A percentile compares a stretch with the other conserved stretches of the same genome.
phyloP scores from a whole-genome alignment of 2,888 invertebrate genomes.

The Caenorhabditis zanzibari region DNA sequence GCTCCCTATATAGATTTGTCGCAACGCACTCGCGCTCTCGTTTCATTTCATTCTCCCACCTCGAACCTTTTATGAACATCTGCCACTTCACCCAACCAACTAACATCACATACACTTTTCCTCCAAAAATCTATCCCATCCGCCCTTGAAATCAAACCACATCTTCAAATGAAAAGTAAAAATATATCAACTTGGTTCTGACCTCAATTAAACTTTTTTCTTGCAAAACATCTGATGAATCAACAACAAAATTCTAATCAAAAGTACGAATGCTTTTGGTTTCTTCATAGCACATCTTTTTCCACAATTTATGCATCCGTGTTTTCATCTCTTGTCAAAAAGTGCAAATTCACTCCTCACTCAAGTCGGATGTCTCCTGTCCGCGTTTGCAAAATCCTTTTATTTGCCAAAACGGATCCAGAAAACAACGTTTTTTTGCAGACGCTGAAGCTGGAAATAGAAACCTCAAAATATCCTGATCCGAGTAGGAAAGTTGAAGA shows the following conservation, averaged over 20 bases:
- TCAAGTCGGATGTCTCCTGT: constrained; percentile 9
- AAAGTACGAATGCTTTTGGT: constrained; percentile 25
- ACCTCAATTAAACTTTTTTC: neutral
- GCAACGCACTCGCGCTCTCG: constrained; percentile 33
- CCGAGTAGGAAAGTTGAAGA: too few species aligned
- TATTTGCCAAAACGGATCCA: neutral
- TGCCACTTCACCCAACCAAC: constrained; percentile 43
- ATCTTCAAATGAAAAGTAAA: neutral
- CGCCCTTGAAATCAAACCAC: constrained; percentile 50
- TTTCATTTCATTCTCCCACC: constrained; percentile 51
- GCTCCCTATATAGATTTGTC: constrained; percentile 47
- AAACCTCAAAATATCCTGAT: too few species aligned
- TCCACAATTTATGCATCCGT: constrained; percentile 12
- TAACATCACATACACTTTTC: constrained; percentile 29
- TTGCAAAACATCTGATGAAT: neutral
- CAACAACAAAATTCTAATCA: constrained; percentile 30
- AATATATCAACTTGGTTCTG: neutral
- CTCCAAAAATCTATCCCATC: constrained; percentile 28
- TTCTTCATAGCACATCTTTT: constrained; percentile 3
- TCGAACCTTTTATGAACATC: constrained; percentile 62
- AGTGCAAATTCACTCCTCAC: constrained; percentile 13
- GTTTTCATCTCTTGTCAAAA: constrained; percentile 20
- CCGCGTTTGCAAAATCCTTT: neutral
- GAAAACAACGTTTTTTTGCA: neutral
- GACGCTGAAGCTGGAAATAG: too few species aligned